Conservation (phyloP, 2,797 vertebrate species). For the Parambassis ranga region DNA sequence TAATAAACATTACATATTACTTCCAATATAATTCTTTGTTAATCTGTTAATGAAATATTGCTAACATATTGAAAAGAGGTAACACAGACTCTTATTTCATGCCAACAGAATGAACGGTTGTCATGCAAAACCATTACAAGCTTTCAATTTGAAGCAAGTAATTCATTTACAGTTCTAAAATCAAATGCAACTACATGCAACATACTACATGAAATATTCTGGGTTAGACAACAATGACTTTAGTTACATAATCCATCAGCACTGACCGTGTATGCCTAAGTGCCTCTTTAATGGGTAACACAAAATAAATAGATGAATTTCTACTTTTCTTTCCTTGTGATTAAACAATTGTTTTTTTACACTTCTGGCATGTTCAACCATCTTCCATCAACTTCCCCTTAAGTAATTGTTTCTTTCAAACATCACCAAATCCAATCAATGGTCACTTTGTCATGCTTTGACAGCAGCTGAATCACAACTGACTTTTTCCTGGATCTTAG, state of each 20-base stretch:
- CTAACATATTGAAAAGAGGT: slow-evolving; percentile 85
- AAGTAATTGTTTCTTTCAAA: slow-evolving; percentile 6
- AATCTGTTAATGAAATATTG: slow-evolving; percentile 85
- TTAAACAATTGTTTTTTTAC: slow-evolving; percentile 57
- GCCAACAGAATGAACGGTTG: slow-evolving; percentile 83
- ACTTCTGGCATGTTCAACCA: slow-evolving; percentile 45
- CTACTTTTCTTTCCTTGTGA: slow-evolving; percentile 62
- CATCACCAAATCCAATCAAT: slow-evolving; percentile 11
- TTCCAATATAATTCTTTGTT: slow-evolving; percentile 86
- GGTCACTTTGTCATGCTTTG: background rate
- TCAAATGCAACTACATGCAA: slow-evolving; percentile 87
- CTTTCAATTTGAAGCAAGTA: slow-evolving; percentile 78
- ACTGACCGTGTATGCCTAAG: slow-evolving; percentile 69
- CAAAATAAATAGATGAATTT: slow-evolving; percentile 84
- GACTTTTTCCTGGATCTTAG: slow-evolving; percentile 8
- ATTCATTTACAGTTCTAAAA: slow-evolving; percentile 83
- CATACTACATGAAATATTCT: slow-evolving; percentile 76
- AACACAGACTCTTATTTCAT: slow-evolving; percentile 83
- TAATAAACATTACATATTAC: slow-evolving; percentile 82
- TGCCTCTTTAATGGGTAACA: slow-evolving; percentile 72
- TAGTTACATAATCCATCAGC: slow-evolving; percentile 76
- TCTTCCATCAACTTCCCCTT: slow-evolving; percentile 23
- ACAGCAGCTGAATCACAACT: slow-evolving; percentile 3
- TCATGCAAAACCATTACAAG: slow-evolving; percentile 85
- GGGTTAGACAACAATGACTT: slow-evolving; percentile 77